Evolutionary conservation across 2,113 vertebrate species (phyloP), one percentile per base, ranked within the genome.

Genomic region (Eretmochelys imbricata): DNA sequence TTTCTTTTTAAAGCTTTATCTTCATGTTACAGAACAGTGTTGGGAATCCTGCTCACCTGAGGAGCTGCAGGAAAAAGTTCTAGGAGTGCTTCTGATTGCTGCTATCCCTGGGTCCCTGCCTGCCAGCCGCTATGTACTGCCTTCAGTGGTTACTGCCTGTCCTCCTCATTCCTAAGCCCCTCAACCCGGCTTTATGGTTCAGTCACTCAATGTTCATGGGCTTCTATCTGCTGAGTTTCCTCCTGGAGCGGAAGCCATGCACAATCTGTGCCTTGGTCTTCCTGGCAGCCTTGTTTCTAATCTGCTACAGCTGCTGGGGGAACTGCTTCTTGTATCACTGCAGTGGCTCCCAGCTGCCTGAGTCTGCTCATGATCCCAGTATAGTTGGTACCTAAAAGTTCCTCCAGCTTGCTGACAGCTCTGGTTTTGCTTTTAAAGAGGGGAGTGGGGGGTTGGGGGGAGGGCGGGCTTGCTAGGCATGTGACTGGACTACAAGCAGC

Each of bases 181-280:
- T 99, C 97, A 99, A 99, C 98, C 99, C 99, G 8, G 99, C 99
- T 1, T 96, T 99, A 97, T 99, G 99, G 99, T 99, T 99, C 98
- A 99, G 98, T 97, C 99, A 99, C 98, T 99, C 99, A 79, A 99
- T 99, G 99, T 99, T 99, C 97, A 99, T 99, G 99, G 99, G 99
- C 98, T 99, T 99, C 98, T 99, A 99, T 98, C 98, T 99, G 98
- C 99, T 99, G 97, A 99, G 99, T 98, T 99, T 99, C 98, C 98
- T 99, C 95, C 98, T 99, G 99, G 99, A 99, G 98, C 99, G 99
- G 98, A 99, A 99, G 97, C 99, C 99, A 94, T 99, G 99, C 98
- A 99, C 99, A 10, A 99, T 99, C 97, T 99, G 99, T 98, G 99
- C 99, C 98, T 99, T 99, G 98, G 99, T 99, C 96, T 99, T 99